Base-by-base conservation (phyloP, 1,140 invertebrate genomes). In the Polyergus mexicanus region DNA sequence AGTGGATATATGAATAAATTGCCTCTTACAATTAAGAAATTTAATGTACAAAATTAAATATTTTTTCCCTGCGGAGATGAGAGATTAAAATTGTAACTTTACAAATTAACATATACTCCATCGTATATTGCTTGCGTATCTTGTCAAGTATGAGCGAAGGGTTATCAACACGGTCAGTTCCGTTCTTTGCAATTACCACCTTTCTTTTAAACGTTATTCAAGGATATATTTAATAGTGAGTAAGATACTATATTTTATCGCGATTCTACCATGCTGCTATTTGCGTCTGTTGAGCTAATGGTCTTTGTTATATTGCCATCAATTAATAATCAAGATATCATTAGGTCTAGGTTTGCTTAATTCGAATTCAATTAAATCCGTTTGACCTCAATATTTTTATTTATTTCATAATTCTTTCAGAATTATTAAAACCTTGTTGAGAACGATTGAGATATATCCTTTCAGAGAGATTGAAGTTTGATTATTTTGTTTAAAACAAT, bases 161-260 rank as follows among this genome's bases (percentile, higher is more conserved):
- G 51, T 81, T 81, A 81, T 81, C 77, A 54, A 25, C 66, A 71
- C 32, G 66, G 38, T 58, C 47, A 65, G 71, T 86, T 76, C 28
- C 65, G 56, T 58, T 78, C 38, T 51, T 72, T 28, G 35, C 58
- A 38, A 25, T 35, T 7, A 19, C 25, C 8, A 76, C 44, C 16
- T 62, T 86, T 83, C 22, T 68, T 65, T 51, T 22, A 66, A 38
- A 25, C 54, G 58, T 76, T 63, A 47, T 74, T 86, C 87, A 89
- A 84, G 84, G 86, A 88, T 86, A 44, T 3, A 32, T 84, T 25
- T 76, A 86, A 77, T 60, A 85, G 35, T 38, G 19, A 84, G 60
- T n/a, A 22, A 66, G 28, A 58, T 28, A n/a, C 62, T 60, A 62
- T 44, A 69, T 78, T 87, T 84, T 74, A 66, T 66, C 71, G 41